Evolutionary conservation across 2,113 vertebrate genomes (phyloP).

Genomic region (Maccullochella peelii): DNA sequence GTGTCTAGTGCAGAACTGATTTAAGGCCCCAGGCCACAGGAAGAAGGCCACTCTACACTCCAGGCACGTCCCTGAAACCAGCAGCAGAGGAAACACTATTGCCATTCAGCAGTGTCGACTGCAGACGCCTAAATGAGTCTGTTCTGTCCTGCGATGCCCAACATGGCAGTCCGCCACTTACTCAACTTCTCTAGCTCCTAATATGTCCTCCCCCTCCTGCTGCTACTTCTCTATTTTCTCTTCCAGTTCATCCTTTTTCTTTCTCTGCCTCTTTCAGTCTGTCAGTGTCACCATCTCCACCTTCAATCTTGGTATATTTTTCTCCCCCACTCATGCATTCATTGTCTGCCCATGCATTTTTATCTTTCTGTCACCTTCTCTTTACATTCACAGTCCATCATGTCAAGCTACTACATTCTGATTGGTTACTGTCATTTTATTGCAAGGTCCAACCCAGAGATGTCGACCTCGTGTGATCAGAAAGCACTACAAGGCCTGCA

Average conservation of each 20-base stretch:
- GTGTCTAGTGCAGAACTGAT: slow-evolving; percentile 81
- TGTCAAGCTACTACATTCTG: slow-evolving; percentile 10
- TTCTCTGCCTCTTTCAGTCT: slow-evolving; percentile 12
- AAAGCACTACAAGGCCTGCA: not conserved
- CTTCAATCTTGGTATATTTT: slow-evolving; percentile 20
- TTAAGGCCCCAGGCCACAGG: slow-evolving; percentile 81
- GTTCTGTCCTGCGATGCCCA: slow-evolving; percentile 80
- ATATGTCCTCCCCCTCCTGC: slow-evolving; percentile 27
- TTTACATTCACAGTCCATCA: slow-evolving; percentile 44
- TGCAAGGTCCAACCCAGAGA: not conserved
- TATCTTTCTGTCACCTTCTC: slow-evolving; percentile 41
- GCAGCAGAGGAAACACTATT: slow-evolving; percentile 83
- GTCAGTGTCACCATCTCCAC: slow-evolving; percentile 17
- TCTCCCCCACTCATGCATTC: not conserved
- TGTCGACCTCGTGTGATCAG: not conserved
- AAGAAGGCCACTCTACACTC: slow-evolving; percentile 80
- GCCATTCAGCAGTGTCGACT: slow-evolving; percentile 80
- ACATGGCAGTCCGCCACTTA: slow-evolving; percentile 74
- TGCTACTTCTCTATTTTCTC: slow-evolving; percentile 39
- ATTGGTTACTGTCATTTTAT: slow-evolving; percentile 57
- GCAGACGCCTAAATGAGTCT: slow-evolving; percentile 83
- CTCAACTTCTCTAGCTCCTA: slow-evolving; percentile 59
- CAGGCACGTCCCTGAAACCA: slow-evolving; percentile 80
- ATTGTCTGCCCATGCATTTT: slow-evolving; percentile 21
- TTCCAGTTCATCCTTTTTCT: slow-evolving; percentile 30